Conservation (phyloP, 2,113 vertebrate species). For the Raja brachyura region DNA sequence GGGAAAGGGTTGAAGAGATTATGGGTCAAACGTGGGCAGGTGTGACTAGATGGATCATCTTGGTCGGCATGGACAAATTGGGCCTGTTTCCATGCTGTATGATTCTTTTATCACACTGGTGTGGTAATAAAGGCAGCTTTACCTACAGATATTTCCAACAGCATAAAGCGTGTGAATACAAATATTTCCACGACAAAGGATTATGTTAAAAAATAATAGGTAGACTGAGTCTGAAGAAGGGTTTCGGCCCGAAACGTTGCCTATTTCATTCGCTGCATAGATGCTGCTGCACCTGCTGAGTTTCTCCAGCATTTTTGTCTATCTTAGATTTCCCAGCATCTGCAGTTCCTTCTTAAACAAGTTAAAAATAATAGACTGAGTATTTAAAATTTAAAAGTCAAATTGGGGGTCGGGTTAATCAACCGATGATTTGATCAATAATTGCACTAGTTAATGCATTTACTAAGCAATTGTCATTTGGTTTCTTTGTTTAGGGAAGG, state of each 20-base stretch:
- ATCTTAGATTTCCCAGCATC: no score
- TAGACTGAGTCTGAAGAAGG: no score
- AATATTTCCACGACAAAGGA: background rate
- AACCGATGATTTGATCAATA: background rate
- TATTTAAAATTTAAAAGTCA: background rate
- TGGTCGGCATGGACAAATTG: no score
- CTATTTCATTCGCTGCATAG: no score
- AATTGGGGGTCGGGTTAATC: background rate
- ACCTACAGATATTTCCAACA: background rate
- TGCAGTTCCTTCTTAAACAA: background rate
- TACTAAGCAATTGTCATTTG: background rate
- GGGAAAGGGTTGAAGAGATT: no score
- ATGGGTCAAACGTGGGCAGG: no score
- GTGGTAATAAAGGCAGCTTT: background rate
- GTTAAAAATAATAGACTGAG: background rate
- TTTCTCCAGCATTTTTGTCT: no score
- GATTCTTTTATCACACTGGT: background rate
- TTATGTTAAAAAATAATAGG: background rate
- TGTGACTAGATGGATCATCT: no score
- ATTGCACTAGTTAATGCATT: background rate
- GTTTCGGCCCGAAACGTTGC: no score
- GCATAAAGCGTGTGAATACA: background rate
- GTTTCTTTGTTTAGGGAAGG: constrained; percentile 2
- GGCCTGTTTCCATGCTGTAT: no score
- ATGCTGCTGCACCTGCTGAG: no score